Base-by-base conservation (phyloP, 1,140 invertebrate species). In the Batillaria attramentaria region DNA sequence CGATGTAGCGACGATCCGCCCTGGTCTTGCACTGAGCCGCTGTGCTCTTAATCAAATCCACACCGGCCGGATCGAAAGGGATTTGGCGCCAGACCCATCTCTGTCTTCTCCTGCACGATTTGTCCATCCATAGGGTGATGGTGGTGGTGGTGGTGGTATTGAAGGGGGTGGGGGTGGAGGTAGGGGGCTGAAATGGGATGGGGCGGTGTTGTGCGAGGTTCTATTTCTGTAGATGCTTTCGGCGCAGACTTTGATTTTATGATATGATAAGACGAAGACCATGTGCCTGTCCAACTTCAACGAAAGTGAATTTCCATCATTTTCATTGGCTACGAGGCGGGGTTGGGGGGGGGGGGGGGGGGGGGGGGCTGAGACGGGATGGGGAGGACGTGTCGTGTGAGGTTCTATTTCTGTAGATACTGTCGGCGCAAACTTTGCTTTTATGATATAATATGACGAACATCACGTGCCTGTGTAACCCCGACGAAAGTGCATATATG, bases 1-100 rank as follows among this genome's bases (percentile, higher is more conserved):
- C n/a, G 68, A 70, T 31, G 39, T 13, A 10, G 24, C 42, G 20
- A 28, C 42, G 24, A 39, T 46, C 18, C 68, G 41, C 41, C 39
- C 68, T 46, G 39, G 16, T 46, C 68, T 42, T 46, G 24, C 68
- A 70, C 68, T 70, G 43, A 70, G 68, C 68, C 39, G n/a, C 42
- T 70, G 68, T 42, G 68, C 68, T 70, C 68, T 70, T 70, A 70
- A 70, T 70, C 68, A 70, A 70, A 70, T 70, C 68, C 41, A 70
- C 68, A 70, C 68, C 68, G 28, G 24, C 18, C 24, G 8, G 68
- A 70, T 70, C 68, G 68, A 70, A 70, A 46, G 42, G 68, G 68
- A 70, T 70, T 70, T 46, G 41, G n/a, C 5, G 39, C 16, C 20
- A 3, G 68, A 4, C 24, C n/a, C n/a, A n/a, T n/a, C n/a, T n/a